Base-by-base conservation (phyloP, 2,113 vertebrate species). In the Notothenia rossii region DNA sequence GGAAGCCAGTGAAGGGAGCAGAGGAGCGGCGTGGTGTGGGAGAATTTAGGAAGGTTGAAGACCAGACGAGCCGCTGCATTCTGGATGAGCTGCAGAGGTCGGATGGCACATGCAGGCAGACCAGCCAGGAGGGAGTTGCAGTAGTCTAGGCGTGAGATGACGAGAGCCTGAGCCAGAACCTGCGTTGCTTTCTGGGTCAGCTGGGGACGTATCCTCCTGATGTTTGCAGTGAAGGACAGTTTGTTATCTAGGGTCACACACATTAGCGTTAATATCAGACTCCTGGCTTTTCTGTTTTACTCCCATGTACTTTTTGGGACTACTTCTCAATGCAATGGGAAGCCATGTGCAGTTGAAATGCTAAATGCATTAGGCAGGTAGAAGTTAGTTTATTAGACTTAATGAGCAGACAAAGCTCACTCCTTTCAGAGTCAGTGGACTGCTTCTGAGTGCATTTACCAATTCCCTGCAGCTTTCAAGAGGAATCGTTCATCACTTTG, bases 401-500 rank as follows among this genome's bases (percentile, higher is more conserved):
- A 75, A 81, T 59, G 63, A 67, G 50, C 49, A 60, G 63, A 53
- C 36, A 14, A 61, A 76, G 61, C 18, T 53, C 40, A 36, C 29
- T 43, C 60, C 36, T 29, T 61, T 66, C 55, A 43, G 22, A 5
- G 20, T 48, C 56, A 68, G n/a, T 33, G 13, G 40, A 64, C 40
- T 67, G 43, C 43, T 20, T 79, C 45, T 70, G 71, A 79, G 77
- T 67, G 72, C 0, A 1, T 76, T 67, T 75, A 67, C 65, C 10
- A 51, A 2, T 29, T 67, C 43, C 40, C 43, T 51, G 15, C 45
- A 55, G 68, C 20, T 58, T 62, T 20, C 22, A 0, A 43, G 48
- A 72, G 46, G 60, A 72, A 66, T 83, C 60, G 84, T 81, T 76
- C 71, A 84, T 80, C 74, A 85, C 68, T 74, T 74, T 81, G 67